Conservation (phyloP, 2,797 vertebrate genomes). For the Microchirus variegatus region DNA sequence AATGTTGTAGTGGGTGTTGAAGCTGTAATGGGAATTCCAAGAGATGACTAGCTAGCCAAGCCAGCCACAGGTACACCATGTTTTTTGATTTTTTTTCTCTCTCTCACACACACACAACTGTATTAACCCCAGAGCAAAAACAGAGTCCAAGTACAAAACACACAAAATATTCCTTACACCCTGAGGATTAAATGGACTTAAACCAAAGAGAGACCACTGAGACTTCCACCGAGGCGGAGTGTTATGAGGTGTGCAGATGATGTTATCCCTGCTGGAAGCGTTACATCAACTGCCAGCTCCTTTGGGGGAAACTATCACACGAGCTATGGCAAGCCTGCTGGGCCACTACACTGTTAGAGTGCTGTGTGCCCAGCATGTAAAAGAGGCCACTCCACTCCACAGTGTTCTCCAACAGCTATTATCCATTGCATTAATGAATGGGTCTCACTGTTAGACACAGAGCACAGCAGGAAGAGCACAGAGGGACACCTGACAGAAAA, state of each 20-base stretch:
- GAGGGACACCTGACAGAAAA: conserved; percentile 33
- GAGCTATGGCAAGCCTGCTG: conserved; percentile 51
- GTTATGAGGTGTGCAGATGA: conserved; percentile 58
- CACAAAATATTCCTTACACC: conserved; percentile 10
- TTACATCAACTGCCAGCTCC: conserved; percentile 67
- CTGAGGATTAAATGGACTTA: conserved; percentile 33
- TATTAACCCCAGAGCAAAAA: conserved; percentile 12
- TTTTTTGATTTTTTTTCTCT: neutral
- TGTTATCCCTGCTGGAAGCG: conserved; percentile 67
- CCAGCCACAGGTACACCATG: neutral
- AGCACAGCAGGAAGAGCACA: conserved; percentile 30
- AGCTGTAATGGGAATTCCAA: conserved; percentile 17
- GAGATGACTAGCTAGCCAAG: conserved; percentile 36
- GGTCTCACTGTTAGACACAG: conserved; percentile 52
- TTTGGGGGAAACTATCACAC: conserved; percentile 34
- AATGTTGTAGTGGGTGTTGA: conserved; percentile 21
- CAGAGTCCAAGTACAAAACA: conserved; percentile 24
- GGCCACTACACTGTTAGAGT: conserved; percentile 55
- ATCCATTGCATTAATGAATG: conserved; percentile 59
- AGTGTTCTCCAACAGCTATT: conserved; percentile 55
- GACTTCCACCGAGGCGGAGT: conserved; percentile 41
- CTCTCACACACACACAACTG: neutral
- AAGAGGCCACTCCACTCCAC: conserved; percentile 43
- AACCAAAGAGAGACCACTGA: conserved; percentile 41
- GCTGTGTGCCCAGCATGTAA: conserved; percentile 63